phyloP scores from a whole-genome alignment of 1,140 invertebrate species.

The Musca domestica region DNA sequence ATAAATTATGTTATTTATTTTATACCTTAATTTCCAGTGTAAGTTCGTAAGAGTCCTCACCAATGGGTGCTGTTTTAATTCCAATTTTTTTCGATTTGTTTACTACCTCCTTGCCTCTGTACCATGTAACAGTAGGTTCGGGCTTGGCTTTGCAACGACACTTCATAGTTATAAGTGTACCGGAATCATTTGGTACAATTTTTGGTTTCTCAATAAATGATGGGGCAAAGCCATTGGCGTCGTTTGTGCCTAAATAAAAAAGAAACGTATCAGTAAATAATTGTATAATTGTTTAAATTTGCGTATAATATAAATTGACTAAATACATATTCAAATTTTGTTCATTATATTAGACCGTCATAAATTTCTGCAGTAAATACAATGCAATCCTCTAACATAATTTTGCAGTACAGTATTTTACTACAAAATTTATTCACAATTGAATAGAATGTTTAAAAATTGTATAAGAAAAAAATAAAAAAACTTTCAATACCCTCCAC shows the following conservation, averaged over 20 bases:
- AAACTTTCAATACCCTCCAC: too few relatives aligned
- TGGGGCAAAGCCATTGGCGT: conserved; percentile 85
- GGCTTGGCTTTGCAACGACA: conserved; percentile 92
- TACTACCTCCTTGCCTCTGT: conserved; percentile 80
- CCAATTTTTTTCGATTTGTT: conserved; percentile 85
- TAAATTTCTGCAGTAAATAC: too few relatives aligned
- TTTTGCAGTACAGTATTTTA: too few relatives aligned
- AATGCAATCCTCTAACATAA: too few relatives aligned
- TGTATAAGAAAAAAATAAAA: too few relatives aligned
- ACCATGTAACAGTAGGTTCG: conserved; percentile 87
- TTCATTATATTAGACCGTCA: background rate
- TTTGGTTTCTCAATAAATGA: conserved; percentile 95
- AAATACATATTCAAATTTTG: too few relatives aligned
- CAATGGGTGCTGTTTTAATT: conserved; percentile 71
- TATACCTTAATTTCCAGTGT: conserved; percentile 82
- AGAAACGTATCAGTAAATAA: background rate
- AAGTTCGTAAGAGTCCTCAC: conserved; percentile 86
- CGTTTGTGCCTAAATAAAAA: conserved; percentile 72
- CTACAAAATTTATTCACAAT: too few relatives aligned
- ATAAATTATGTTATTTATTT: background rate
- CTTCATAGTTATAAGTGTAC: conserved; percentile 92
- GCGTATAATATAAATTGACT: too few relatives aligned
- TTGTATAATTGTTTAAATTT: too few relatives aligned
- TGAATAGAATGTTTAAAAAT: too few relatives aligned
- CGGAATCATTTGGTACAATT: conserved; percentile 96